Evolutionary conservation across 1,140 invertebrate genomes (phyloP), one percentile per base, ranked within the genome.

Genomic region (Drosophila orena): DNA sequence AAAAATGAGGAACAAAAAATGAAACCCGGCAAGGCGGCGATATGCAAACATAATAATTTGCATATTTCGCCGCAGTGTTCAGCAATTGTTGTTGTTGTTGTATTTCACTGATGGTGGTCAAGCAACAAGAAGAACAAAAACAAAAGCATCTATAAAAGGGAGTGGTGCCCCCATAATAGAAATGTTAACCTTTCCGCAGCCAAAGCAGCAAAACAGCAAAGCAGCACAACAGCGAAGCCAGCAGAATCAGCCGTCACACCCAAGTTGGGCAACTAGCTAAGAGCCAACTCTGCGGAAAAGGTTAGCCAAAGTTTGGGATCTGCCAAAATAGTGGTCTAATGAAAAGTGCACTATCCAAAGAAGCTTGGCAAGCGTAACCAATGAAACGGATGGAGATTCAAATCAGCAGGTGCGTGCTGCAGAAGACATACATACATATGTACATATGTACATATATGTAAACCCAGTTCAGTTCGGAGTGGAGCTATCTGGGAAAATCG

Each of bases 31-130:
- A 40, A 56, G 70, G 59, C 70, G 70, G 70, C 72, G 61, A 77
- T 77, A 77, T 77, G 61, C 74, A 77, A 77, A 76, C 74, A 77
- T 77, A 77, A 77, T 77, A 77, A 77, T 77, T 77, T 79, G 61
- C 75, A 78, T 78, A 78, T 78, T 79, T 62, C 58, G 57, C 54
- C 76, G 75, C 76, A 71, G 56, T 70, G 46, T 79, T 70, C 20
- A 37, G 17, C 44, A 49, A 37, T 37, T 37, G 58, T 37, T 57
- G 7, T 27, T 69, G 35, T 40, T 42, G n/a, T 30, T 54, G 38
- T 47, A 6, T 6, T 54, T 43, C 72, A 52, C 61, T 77, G 69
- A 73, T 61, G 70, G 70, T 74, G 76, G 76, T 77, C 76, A 71
- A 58, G 69, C 69, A 15, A 50, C 14, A 59, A 44, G 52, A 44